These are phyloP conservation scores for Alcedo atthis DNA, from an alignment of 2,797 vertebrate genomes.

Conservation along the genomic window DNA sequence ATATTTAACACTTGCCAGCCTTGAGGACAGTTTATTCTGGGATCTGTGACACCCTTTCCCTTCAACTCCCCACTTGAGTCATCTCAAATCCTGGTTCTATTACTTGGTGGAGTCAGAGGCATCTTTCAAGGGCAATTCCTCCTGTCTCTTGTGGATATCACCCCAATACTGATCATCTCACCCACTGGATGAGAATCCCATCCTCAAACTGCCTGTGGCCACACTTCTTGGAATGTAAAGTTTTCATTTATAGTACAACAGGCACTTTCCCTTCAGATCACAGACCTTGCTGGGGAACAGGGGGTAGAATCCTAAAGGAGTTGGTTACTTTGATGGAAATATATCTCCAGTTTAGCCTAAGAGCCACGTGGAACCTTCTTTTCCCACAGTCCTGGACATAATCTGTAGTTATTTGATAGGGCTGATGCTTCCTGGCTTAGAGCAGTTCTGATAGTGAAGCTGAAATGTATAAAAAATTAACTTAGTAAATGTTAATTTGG, in stretches of 20 bases:
- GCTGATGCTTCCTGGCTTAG: background rate
- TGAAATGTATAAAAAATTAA: background rate
- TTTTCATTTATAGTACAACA: background rate
- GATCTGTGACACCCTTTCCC: background rate
- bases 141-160: background rate
- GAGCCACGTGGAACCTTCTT: background rate
- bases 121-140: background rate
- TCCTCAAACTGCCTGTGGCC: background rate
- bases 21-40: background rate
- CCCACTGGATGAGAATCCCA: background rate
- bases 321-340: background rate
- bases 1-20: background rate
- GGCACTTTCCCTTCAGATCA: background rate
- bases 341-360: background rate
- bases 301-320: background rate
- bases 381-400: background rate
- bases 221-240: background rate
- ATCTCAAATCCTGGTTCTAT: background rate
- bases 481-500: background rate
- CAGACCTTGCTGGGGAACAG: background rate
- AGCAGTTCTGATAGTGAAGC: background rate
- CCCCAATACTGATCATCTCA: background rate
- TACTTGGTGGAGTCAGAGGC: background rate
- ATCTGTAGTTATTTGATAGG: background rate
- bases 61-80: background rate